phyloP scores from a whole-genome alignment of 2,797 vertebrate genomes.

The Notolabrus celidotus region DNA sequence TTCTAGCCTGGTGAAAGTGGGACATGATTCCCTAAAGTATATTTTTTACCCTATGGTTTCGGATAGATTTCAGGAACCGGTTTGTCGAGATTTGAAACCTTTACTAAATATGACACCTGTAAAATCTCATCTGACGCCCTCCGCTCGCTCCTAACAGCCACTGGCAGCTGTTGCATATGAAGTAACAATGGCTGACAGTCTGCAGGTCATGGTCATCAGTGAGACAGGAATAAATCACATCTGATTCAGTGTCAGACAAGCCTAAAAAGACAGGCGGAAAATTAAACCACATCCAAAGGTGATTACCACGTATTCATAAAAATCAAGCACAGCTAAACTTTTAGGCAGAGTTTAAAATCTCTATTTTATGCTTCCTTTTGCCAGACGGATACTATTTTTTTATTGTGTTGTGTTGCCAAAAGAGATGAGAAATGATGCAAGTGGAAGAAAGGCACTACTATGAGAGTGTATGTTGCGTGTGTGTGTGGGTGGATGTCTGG shows the following conservation, averaged over 20 bases:
- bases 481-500: slow-evolving; percentile 77
- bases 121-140: slow-evolving; percentile 61
- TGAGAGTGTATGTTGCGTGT: slow-evolving; percentile 14
- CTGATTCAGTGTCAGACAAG: slow-evolving; percentile 39
- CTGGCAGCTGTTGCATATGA: slow-evolving; percentile 66
- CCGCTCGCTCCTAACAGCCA: slow-evolving; percentile 53
- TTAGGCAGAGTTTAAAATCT: slow-evolving; percentile 29
- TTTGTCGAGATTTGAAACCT: slow-evolving; percentile 21
- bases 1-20: background rate
- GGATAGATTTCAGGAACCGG: slow-evolving; percentile 11
- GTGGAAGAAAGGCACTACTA: slow-evolving; percentile 74
- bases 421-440: slow-evolving; percentile 73
- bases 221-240: slow-evolving; percentile 58
- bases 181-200: slow-evolving; percentile 74
- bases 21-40: background rate
- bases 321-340: slow-evolving; percentile 33
- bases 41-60: background rate
- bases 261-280: slow-evolving; percentile 53
- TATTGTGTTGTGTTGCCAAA: slow-evolving; percentile 61
- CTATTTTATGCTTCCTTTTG: slow-evolving; percentile 38
- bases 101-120: slow-evolving; percentile 67
- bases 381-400: slow-evolving; percentile 39
- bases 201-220: slow-evolving; percentile 69
- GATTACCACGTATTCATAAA: slow-evolving; percentile 29
- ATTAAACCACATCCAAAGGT: slow-evolving; percentile 19